phyloP scores from a whole-genome alignment of 2,797 vertebrate genomes.

The Tangara arthus region DNA sequence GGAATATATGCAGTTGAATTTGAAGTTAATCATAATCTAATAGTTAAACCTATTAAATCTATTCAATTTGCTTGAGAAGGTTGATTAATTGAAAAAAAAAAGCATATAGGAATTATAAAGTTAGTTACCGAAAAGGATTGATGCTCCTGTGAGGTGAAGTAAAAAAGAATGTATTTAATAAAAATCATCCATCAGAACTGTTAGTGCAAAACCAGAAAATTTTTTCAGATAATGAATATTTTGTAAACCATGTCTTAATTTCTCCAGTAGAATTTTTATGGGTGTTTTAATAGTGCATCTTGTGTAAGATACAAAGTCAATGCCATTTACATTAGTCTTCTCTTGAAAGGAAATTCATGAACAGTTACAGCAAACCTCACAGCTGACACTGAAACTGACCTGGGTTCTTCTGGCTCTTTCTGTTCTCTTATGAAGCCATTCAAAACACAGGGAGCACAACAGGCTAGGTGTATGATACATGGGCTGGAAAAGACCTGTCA shows the following conservation, averaged over 20 bases:
- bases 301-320: background rate
- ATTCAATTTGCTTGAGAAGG: accelerated
- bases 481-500: background rate
- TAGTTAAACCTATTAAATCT: background rate
- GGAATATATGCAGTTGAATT: background rate
- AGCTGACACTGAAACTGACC: background rate
- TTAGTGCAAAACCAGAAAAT: background rate
- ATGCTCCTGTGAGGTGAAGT: background rate
- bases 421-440: background rate
- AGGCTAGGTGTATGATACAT: accelerated
- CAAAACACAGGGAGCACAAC: background rate
- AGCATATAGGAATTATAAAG: background rate
- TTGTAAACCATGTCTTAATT: background rate
- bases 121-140: background rate
- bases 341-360: background rate
- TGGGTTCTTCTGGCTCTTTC: background rate
- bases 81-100: too few relatives aligned
- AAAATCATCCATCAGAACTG: background rate
- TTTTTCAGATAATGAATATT: background rate
- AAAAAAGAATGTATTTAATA: background rate
- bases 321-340: background rate
- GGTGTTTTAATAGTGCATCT: background rate
- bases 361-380: background rate
- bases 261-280: background rate
- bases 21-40: background rate